Evolutionary conservation across 2,113 vertebrate genomes (phyloP), one percentile per base, ranked within the genome.

Genomic region (Cheirogaleus medius): DNA sequence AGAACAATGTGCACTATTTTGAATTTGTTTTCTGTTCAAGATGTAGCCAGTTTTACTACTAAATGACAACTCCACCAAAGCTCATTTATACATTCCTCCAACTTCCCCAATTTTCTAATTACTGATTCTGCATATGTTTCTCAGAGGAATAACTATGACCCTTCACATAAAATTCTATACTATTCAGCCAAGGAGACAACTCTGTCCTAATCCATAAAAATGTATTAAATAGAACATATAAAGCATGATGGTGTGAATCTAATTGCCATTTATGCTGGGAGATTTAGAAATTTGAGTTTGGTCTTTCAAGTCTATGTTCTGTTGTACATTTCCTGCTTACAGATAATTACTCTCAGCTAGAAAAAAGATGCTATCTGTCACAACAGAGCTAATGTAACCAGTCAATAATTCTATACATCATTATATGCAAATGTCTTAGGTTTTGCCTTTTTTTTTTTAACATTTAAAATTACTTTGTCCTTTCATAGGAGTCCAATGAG

Each of bases 281-380:
- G 47, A 96, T 85, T 98, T 91, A 81, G 92, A 97, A 95, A 97
- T 96, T 34, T 83, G 83, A 94, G 87, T 95, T 96, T 96, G 87
- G 37, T 93, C 64, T 96, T 98, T 97, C 56, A 96, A 76, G 66
- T 74, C 78, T 89, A 69, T 49, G 39, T 68, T 88, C 77, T 94
- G 47, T 23, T 52, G 12, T 25, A 91, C 49, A 39, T 93, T 87
- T 96, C 44, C 73, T 96, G 82, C 77, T 76, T 94, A 82, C 14
- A 91, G n/a, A 92, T 89, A 94, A 97, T 91, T 95, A 86, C 44
- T 94, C 44, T 20, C 44, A 42, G 86, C 60, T 68, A 96, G 89
- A 47, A 52, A 81, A 92, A 91, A 84, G 42, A 81, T 92, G 11
- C 71, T 80, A 58, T 32, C 63, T 87, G 83, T 94, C 37, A 69